Percentiles rank a stretch among this genome's conserved stretches.
These are phyloP conservation scores for Arrhamphus sclerolepis DNA, from an alignment of 2,797 vertebrate genomes.

Conservation along the genomic window DNA sequence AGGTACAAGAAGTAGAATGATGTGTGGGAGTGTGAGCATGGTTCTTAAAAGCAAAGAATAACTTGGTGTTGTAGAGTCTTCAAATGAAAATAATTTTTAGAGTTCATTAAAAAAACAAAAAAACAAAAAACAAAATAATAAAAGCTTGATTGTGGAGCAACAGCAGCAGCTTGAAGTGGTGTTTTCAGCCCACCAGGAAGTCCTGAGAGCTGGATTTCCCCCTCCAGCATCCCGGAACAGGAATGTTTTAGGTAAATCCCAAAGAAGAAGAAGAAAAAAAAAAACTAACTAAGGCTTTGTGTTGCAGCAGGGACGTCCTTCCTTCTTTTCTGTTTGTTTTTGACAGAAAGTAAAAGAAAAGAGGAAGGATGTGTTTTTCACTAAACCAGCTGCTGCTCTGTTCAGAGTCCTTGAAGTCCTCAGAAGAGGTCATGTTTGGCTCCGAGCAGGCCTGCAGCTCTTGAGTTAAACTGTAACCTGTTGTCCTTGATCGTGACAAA, in stretches of 20 bases:
- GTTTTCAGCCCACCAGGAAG: constrained; percentile 1
- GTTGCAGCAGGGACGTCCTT: background rate
- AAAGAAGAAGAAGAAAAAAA: no score
- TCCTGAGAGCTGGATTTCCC: background rate
- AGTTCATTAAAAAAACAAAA: no score
- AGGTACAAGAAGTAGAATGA: no score
- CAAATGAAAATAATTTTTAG: no score
- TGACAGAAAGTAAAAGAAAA: background rate
- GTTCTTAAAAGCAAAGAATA: no score
- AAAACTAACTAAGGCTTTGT: background rate
- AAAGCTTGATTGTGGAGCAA: no score
- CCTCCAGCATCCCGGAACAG: background rate
- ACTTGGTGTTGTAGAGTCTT: no score
- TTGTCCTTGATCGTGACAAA: constrained; percentile 14
- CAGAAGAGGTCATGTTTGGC: constrained; percentile 37
- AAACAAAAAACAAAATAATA: no score
- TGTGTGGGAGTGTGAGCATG: no score
- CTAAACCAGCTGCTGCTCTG: background rate
- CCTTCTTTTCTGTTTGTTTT: background rate
- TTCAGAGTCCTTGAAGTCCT: background rate
- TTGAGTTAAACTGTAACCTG: constrained; percentile 50
- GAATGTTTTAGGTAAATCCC: constrained; percentile 8
- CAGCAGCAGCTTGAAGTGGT: background rate
- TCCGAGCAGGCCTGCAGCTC: constrained; percentile 2
- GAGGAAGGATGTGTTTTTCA: constrained; percentile 3